Evolutionary conservation across 2,888 invertebrate genomes (phyloP), one percentile per base, ranked within the genome.

Genomic region (Pandemis cinnamomeana): DNA sequence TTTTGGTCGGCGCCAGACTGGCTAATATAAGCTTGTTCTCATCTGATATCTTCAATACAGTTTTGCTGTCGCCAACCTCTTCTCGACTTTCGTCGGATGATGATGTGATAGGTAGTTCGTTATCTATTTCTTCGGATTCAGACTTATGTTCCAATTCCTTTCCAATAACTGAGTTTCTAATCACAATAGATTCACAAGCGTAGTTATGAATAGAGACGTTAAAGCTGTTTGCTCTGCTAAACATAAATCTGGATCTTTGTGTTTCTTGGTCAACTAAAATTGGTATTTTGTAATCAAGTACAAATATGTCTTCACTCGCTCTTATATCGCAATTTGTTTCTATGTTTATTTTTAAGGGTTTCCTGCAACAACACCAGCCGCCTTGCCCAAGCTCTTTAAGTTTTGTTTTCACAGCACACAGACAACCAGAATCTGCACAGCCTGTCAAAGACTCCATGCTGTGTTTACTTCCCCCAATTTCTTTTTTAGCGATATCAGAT

Each of bases 391-490:
- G 78, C 10, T 86, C 64, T 42, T 86, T 87, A 5, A 91, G 74
- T 79, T 81, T 86, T 6, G 81, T 82, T 7, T 87, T 89, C 11
- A 90, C 74, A 6, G 81, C 89, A 66, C 91, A 91, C 77, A 89
- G 75, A 66, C 91, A 91, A 13, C 79, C 82, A 20, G 72, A 41
- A 1, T 13, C 8, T 20, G 44, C 71, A 0, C 63, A 51, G 7
- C 67, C 72, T 11, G 78, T 75, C 7, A 74, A 75, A 3, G 74
- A 71, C 53, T 77, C 77, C 10, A 77, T 79, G 13, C 80, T 81
- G 15, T 78, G 79, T 27, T 77, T 80, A 64, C 82, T 84, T 7
- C 71, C 77, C 58, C 79, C 79, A 58, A 83, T 87, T 42, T 79
- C 82, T 51, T 83, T 82, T 69, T 75, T 79, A 5, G 86, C 82